These are phyloP conservation scores for Halichoeres trimaculatus DNA, from an alignment of 2,113 vertebrate species.

Conservation along the genomic window DNA sequence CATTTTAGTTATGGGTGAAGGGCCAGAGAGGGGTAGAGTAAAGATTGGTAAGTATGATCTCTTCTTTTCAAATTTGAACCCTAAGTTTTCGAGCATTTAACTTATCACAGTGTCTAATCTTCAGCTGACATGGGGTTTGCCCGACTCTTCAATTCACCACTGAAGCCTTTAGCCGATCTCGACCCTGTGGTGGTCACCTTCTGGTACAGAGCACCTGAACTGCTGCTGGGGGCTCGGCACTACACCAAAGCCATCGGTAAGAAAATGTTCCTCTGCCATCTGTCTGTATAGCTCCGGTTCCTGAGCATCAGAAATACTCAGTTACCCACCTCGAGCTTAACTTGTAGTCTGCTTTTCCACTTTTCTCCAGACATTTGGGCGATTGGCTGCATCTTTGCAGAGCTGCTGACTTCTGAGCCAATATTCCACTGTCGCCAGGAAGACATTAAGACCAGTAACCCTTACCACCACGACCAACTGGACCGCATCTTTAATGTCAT, in stretches of 20 bases:
- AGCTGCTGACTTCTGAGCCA: constrained; percentile 99
- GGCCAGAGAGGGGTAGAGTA: constrained; percentile 99
- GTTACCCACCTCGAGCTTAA: neutral
- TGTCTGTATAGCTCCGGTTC: neutral
- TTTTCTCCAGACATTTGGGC: constrained; percentile 95
- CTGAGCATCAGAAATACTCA: neutral
- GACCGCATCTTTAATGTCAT: constrained; percentile 99
- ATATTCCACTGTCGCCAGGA: constrained; percentile 99
- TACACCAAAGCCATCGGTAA: constrained; percentile 99
- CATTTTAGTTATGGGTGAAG: constrained; percentile 99
- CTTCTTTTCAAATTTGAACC: neutral
- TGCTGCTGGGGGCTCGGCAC: constrained; percentile 97
- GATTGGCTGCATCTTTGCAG: constrained; percentile 99
- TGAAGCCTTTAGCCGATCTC: constrained; percentile 99
- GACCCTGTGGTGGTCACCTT: constrained; percentile 99
- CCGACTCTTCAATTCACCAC: constrained; percentile 99
- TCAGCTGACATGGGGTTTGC: constrained; percentile 99
- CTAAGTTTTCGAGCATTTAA: neutral
- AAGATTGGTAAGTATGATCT: constrained; percentile 93
- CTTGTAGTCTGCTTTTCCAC: neutral
- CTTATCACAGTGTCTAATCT: neutral
- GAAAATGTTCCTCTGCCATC: constrained; percentile 49
- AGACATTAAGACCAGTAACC: constrained; percentile 99
- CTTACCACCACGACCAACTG: constrained; percentile 99
- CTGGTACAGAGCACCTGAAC: constrained; percentile 99